These are phyloP conservation scores for Philereme vetulata DNA, from an alignment of 2,888 invertebrate genomes.

Conservation along the genomic window DNA sequence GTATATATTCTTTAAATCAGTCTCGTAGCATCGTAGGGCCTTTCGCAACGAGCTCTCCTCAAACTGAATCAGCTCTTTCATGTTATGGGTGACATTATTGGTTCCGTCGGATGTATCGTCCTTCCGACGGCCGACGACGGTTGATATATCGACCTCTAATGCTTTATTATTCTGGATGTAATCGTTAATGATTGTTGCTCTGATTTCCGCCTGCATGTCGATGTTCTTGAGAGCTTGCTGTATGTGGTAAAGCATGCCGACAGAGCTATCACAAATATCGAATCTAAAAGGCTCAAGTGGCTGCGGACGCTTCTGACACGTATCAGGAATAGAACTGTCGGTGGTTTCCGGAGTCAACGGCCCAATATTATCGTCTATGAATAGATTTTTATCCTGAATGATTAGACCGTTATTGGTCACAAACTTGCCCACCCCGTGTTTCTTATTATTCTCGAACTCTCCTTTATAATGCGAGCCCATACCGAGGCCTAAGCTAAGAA, in stretches of 20 bases:
- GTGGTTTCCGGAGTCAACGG: constrained; percentile 44
- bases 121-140: constrained; percentile 27
- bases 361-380: constrained; percentile 77
- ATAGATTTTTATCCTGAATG: constrained; percentile 75
- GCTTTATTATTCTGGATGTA: constrained; percentile 61
- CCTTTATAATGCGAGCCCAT: constrained; percentile 83
- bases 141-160: constrained; percentile 32
- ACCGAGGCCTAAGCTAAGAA: constrained; percentile 75
- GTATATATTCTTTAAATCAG: constrained; percentile 77
- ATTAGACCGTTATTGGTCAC: constrained; percentile 83
- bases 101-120: constrained; percentile 31
- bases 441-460: constrained; percentile 80
- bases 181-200: constrained; percentile 55
- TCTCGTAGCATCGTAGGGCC: constrained; percentile 73
- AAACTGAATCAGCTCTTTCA: constrained; percentile 57
- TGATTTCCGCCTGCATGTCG: constrained; percentile 58
- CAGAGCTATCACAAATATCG: constrained; percentile 63
- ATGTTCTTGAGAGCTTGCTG: constrained; percentile 65
- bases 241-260: constrained; percentile 75
- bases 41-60: constrained; percentile 76
- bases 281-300: constrained; percentile 53
- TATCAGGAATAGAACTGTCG: constrained; percentile 21
- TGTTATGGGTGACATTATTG: constrained; percentile 26
- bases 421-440: constrained; percentile 82
- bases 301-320: constrained; percentile 40